Evolutionary conservation across 2,797 vertebrate genomes (phyloP).

Genomic region (Centroberyx gerrardi): DNA sequence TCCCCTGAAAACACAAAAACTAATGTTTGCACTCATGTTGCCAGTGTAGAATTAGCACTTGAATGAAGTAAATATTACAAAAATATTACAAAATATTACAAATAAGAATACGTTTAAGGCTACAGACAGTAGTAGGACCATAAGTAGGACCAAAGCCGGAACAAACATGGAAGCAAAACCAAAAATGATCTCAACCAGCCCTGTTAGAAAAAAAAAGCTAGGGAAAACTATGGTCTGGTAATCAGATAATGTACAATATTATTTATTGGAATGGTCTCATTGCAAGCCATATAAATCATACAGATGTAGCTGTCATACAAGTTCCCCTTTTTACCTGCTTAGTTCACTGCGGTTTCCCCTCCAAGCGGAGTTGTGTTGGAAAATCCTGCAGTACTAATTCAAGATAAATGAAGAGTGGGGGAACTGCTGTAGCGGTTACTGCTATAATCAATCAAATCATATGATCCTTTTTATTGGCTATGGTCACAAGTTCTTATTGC

Average conservation of each 20-base stretch:
- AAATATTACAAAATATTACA: background rate
- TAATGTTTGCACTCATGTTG: too few relatives aligned
- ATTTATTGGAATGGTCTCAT: background rate
- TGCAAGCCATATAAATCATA: background rate
- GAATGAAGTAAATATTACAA: background rate
- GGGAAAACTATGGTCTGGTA: too few relatives aligned
- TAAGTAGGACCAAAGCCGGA: background rate
- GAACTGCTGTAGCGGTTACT: too few relatives aligned
- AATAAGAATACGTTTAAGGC: too few relatives aligned
- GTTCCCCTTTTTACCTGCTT: background rate
- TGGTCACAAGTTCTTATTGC: background rate
- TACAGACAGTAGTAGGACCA: background rate
- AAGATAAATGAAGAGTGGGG: too few relatives aligned
- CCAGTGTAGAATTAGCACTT: too few relatives aligned
- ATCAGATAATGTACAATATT: too few relatives aligned
- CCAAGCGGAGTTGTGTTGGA: too few relatives aligned
- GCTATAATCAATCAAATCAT: too few relatives aligned
- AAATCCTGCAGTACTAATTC: too few relatives aligned
- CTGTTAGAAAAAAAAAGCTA: background rate
- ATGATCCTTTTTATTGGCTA: too few relatives aligned
- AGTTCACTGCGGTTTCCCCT: background rate
- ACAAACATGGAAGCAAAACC: background rate
- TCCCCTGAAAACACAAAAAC: too few relatives aligned
- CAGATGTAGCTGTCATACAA: background rate
- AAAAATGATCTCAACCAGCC: background rate